Evolutionary conservation across 2,113 vertebrate genomes (phyloP).

Genomic region (Oxygymnocypris stewartii): DNA sequence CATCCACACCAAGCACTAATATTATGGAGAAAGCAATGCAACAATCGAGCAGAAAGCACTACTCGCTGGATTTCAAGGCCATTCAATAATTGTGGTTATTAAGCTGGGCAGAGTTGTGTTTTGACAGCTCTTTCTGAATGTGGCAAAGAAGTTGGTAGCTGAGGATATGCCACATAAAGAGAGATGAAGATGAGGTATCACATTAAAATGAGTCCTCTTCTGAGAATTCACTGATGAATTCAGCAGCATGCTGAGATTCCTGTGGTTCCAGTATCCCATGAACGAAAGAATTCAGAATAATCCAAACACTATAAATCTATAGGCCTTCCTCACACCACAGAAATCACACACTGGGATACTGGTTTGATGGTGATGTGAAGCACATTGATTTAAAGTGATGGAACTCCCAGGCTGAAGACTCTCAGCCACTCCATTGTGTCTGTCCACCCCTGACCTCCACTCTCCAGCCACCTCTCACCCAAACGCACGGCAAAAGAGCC

Average conservation of each 20-base stretch:
- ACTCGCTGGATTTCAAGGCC: neutral
- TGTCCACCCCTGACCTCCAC: constrained; percentile 45
- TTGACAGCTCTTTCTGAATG: constrained; percentile 20
- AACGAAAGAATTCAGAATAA: constrained; percentile 9
- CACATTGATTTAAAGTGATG: constrained; percentile 52
- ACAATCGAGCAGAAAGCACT: neutral
- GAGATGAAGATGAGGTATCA: neutral
- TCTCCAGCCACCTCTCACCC: constrained; percentile 52
- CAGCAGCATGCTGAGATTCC: constrained; percentile 1
- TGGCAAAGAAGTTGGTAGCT: neutral
- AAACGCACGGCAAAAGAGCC: constrained; percentile 35
- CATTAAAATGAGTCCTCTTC: neutral
- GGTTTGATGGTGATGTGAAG: constrained; percentile 17
- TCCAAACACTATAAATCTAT: constrained; percentile 9
- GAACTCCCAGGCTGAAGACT: constrained; percentile 32
- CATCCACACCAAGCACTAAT: neutral
- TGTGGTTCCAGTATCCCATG: neutral
- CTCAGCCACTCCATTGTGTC: constrained; percentile 43
- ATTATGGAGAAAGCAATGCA: neutral
- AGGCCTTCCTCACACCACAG: neutral
- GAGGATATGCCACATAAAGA: neutral
- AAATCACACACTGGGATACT: neutral
- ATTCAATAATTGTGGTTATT: constrained; percentile 28
- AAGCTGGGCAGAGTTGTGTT: neutral
- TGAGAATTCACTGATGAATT: constrained; percentile 11